These are phyloP conservation scores for Genyomyrus donnyi DNA, from an alignment of 2,113 vertebrate species.

Conservation along the genomic window DNA sequence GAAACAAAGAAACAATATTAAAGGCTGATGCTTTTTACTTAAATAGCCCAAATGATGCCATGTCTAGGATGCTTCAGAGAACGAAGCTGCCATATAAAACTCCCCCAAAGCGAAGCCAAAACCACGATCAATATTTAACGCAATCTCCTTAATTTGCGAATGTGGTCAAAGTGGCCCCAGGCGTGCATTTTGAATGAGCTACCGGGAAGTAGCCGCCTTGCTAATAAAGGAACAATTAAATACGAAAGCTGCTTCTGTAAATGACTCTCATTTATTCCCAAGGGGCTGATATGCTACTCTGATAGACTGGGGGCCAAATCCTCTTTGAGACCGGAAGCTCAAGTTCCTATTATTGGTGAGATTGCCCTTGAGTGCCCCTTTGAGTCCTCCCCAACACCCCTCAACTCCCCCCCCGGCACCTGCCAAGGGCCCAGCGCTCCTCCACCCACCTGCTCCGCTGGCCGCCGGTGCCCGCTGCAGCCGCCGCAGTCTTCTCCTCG, in stretches of 20 bases:
- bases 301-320: background rate
- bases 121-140: background rate
- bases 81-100: background rate
- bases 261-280: background rate
- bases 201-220: background rate
- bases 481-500: conserved; percentile 88
- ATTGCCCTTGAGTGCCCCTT: background rate
- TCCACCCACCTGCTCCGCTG: conserved; percentile 75
- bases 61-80: background rate
- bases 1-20: background rate
- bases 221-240: background rate
- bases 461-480: conserved; percentile 57
- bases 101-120: background rate
- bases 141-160: background rate
- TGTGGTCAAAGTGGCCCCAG: background rate
- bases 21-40: background rate
- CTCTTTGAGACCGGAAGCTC: background rate
- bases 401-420: background rate
- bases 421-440: background rate
- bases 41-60: background rate
- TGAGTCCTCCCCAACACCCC: background rate
- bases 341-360: background rate
- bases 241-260: background rate
- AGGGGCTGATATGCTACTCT: background rate
- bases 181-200: background rate